Conservation (phyloP, 2,797 vertebrate species). For the Channa striata region DNA sequence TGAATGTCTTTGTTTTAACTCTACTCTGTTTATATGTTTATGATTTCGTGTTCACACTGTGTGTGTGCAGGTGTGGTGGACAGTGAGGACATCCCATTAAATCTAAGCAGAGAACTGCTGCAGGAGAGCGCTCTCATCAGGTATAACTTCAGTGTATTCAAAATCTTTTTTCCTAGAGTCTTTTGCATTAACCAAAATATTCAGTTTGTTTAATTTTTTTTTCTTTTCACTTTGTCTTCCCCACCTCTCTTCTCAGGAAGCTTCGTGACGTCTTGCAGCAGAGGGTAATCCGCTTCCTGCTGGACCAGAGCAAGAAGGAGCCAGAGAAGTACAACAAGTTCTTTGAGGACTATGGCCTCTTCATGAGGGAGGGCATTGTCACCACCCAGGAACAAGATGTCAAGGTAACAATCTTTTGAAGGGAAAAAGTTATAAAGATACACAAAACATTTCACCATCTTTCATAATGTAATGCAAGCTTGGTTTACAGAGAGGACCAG, state of each 20-base stretch:
- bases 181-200: background rate
- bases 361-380: slow-evolving; percentile 96
- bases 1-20: background rate
- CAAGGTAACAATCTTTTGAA: slow-evolving; percentile 83
- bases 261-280: slow-evolving; percentile 93
- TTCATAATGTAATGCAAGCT: too few relatives aligned
- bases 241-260: slow-evolving; percentile 83
- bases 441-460: too few relatives aligned
- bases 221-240: background rate
- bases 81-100: slow-evolving; percentile 97
- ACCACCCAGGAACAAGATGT: slow-evolving; percentile 92
- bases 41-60: background rate
- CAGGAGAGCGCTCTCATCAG: slow-evolving; percentile 96
- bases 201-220: background rate
- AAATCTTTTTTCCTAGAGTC: background rate
- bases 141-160: slow-evolving; percentile 71
- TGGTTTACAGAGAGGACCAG: background rate
- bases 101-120: slow-evolving; percentile 96
- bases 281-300: slow-evolving; percentile 93
- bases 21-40: background rate
- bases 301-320: slow-evolving; percentile 96
- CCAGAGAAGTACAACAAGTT: slow-evolving; percentile 93
- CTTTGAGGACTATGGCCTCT: slow-evolving; percentile 96
- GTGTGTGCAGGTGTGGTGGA: slow-evolving; percentile 92
- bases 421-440: too few relatives aligned